These are phyloP conservation scores for Temnothorax longispinosus DNA, from an alignment of 1,140 invertebrate genomes.

Conservation along the genomic window DNA sequence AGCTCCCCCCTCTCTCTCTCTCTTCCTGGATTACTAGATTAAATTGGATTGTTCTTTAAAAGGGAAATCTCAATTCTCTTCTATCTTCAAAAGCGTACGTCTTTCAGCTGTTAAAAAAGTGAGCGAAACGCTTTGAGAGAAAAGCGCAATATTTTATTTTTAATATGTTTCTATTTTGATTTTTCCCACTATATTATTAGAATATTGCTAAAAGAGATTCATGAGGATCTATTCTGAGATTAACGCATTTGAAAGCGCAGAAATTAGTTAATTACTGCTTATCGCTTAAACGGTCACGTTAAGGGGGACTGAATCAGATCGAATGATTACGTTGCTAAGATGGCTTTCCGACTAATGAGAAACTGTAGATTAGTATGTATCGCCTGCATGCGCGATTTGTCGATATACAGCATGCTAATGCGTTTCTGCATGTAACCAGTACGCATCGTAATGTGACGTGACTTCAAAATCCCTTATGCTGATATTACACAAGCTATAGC, in stretches of 20 bases:
- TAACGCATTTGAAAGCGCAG: background rate
- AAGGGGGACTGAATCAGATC: constrained; percentile 13
- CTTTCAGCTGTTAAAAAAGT: background rate
- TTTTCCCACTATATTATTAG: background rate
- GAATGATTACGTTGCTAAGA: constrained; percentile 35
- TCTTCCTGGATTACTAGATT: background rate
- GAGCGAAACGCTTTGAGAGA: background rate
- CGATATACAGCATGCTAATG: constrained; percentile 14
- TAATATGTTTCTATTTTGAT: background rate
- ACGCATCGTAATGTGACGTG: constrained; percentile 22
- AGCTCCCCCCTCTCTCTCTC: background rate
- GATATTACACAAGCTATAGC: constrained; percentile 19
- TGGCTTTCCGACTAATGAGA: constrained; percentile 43
- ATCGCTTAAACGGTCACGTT: constrained; percentile 28
- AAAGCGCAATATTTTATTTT: background rate
- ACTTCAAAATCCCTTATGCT: constrained; percentile 29
- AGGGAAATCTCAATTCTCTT: constrained; percentile 7
- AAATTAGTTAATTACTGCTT: constrained; percentile 25
- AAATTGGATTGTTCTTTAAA: constrained; percentile 29
- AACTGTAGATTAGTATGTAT: constrained; percentile 41
- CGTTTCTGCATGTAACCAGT: background rate
- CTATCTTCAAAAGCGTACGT: background rate
- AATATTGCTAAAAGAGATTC: background rate
- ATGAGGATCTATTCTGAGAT: background rate
- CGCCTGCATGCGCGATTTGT: constrained; percentile 14